A percentile compares a stretch with the other conserved stretches of the same genome.
Conservation (phyloP, 2,797 vertebrate species). For the Aselliscus stoliczkanus region DNA sequence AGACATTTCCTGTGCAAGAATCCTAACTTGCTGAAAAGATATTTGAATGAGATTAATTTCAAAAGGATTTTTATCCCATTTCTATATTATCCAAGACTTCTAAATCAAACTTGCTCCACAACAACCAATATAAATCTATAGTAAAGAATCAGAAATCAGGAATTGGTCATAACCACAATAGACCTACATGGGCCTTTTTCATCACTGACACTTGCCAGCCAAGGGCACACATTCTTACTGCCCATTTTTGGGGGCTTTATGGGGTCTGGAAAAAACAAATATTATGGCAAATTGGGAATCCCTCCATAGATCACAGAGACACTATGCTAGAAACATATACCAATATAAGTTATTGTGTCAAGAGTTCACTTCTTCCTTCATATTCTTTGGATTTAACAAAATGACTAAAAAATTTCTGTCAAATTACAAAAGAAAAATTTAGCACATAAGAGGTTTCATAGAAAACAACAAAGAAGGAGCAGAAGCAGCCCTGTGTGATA, state of each 20-base stretch:
- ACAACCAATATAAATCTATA: neutral
- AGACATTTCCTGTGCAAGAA: constrained; percentile 49
- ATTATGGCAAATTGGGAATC: neutral
- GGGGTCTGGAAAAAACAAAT: neutral
- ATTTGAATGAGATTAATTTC: constrained; percentile 43
- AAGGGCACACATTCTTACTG: neutral
- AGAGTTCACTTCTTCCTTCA: constrained; percentile 9
- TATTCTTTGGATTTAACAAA: constrained; percentile 19
- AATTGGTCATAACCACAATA: constrained; percentile 6
- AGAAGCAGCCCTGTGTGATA: neutral
- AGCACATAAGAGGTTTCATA: neutral
- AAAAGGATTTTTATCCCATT: constrained; percentile 45
- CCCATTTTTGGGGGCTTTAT: neutral
- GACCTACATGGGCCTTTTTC: neutral
- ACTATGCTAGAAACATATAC: neutral
- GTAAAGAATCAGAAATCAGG: constrained; percentile 40
- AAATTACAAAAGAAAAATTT: neutral
- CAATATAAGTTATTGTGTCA: neutral
- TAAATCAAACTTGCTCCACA: constrained; percentile 21
- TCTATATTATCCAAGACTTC: constrained; percentile 15
- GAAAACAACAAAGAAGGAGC: neutral
- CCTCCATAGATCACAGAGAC: neutral
- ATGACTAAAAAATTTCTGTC: neutral
- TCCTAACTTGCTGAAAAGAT: constrained; percentile 25
- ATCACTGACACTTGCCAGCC: neutral